A percentile compares a stretch with the other conserved stretches of the same genome.
Evolutionary conservation across 2,113 vertebrate genomes (phyloP).

Genomic region (Rissa tridactyla): DNA sequence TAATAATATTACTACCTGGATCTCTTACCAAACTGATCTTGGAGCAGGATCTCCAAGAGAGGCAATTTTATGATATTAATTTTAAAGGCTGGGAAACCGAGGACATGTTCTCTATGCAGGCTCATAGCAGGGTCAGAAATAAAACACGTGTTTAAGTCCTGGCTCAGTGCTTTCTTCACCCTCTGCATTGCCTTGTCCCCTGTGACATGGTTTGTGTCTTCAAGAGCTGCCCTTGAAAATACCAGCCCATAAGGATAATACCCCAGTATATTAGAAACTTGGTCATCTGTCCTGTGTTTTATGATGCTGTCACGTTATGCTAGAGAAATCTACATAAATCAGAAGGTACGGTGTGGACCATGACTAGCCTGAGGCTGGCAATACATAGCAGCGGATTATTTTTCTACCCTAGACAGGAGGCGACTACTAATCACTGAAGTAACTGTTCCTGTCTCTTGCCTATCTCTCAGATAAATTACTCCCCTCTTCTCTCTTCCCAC

Average conservation of each 20-base stretch:
- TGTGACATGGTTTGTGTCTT: neutral
- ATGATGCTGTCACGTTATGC: neutral
- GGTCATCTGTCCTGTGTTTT: neutral
- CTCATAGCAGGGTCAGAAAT: neutral
- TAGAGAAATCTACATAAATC: neutral
- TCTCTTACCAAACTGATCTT: neutral
- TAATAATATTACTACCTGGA: no score
- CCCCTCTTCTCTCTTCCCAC: neutral
- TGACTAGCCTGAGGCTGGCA: neutral
- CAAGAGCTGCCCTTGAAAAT: neutral
- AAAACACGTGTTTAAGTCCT: accelerated
- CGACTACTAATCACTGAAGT: neutral
- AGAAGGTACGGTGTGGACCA: neutral
- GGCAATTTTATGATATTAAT: neutral
- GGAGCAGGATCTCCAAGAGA: neutral
- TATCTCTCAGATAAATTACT: slow-evolving; percentile 4
- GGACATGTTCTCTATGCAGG: neutral
- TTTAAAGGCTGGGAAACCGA: neutral
- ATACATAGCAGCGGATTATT: neutral
- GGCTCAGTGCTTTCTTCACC: neutral
- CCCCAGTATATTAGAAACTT: neutral
- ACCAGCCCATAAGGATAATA: neutral
- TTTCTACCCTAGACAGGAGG: neutral
- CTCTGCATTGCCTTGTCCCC: neutral
- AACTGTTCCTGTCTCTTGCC: neutral